Evolutionary conservation across 2,888 invertebrate genomes (phyloP).

Genomic region (Keiferia lycopersicella): DNA sequence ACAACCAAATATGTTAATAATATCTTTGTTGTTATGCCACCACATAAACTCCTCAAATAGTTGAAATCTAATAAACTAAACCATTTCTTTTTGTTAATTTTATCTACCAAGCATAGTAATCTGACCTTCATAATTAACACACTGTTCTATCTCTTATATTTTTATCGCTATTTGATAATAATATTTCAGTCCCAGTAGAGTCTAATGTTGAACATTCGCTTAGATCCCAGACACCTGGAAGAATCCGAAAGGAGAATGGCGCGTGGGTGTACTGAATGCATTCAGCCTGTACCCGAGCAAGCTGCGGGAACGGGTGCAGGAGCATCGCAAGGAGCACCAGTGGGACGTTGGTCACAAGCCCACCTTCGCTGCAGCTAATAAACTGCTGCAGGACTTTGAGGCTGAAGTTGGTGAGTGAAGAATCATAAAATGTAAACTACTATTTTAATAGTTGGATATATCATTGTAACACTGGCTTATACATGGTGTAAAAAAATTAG

Average conservation of each 20-base stretch:
- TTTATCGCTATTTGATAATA: no score
- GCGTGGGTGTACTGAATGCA: constrained; percentile 92
- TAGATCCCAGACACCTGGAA: constrained; percentile 91
- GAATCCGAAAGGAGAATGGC: constrained; percentile 92
- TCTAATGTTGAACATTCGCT: not conserved
- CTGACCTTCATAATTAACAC: no score
- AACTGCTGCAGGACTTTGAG: constrained; percentile 89
- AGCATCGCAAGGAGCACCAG: constrained; percentile 88
- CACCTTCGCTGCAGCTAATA: constrained; percentile 88
- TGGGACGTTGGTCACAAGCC: constrained; percentile 94
- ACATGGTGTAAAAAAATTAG: no score
- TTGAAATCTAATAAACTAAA: no score
- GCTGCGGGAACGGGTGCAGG: constrained; percentile 90
- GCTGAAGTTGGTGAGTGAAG: constrained; percentile 78
- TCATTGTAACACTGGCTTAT: no score
- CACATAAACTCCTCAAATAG: not conserved
- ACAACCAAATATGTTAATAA: not conserved
- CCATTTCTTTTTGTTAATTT: no score
- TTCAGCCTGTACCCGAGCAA: constrained; percentile 93
- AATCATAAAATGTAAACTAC: no score
- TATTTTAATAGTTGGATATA: no score
- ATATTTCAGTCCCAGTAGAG: no score
- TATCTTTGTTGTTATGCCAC: constrained; percentile 10
- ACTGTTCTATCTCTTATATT: no score
- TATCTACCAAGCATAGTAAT: no score